These are phyloP conservation scores for Sitodiplosis mosellana DNA, from an alignment of 1,140 invertebrate species.

Conservation along the genomic window DNA sequence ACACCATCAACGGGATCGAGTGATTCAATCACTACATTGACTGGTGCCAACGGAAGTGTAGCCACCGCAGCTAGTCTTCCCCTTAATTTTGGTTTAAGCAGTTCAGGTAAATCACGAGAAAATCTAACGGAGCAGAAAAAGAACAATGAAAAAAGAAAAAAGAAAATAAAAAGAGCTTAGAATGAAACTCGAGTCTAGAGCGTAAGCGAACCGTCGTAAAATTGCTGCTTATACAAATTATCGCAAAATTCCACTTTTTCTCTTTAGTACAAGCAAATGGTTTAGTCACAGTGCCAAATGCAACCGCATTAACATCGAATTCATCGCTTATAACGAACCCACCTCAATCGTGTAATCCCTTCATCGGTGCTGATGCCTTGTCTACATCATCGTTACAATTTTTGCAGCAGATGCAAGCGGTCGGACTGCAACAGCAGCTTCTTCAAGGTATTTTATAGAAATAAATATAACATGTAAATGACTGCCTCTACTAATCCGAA, in stretches of 20 bases:
- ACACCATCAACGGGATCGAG: conserved; percentile 33
- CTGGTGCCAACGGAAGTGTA: conserved; percentile 6
- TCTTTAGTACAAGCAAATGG: conserved; percentile 6
- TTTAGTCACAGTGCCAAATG: conserved; percentile 15
- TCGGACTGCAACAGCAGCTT: conserved; percentile 52
- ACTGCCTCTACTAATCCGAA: no score
- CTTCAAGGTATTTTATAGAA: conserved; percentile 27
- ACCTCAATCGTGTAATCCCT: conserved; percentile 8
- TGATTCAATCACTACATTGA: conserved; percentile 8
- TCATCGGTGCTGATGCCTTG: conserved; percentile 32
- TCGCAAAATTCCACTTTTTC: no score
- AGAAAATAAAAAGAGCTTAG: no score
- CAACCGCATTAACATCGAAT: conserved; percentile 18
- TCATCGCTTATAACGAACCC: conserved; percentile 28
- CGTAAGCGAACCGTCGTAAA: no score
- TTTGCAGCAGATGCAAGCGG: conserved; percentile 56
- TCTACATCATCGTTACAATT: conserved; percentile 46
- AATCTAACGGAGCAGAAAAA: no score
- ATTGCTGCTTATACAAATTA: no score
- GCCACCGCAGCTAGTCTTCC: not conserved
- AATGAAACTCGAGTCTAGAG: no score
- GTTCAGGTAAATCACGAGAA: conserved; percentile 2
- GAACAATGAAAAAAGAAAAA: no score
- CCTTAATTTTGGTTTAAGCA: not conserved
- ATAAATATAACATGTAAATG: no score